Evolutionary conservation across 2,888 invertebrate genomes (phyloP), one percentile per base, ranked within the genome.

Genomic region (Rotaria sp.): DNA sequence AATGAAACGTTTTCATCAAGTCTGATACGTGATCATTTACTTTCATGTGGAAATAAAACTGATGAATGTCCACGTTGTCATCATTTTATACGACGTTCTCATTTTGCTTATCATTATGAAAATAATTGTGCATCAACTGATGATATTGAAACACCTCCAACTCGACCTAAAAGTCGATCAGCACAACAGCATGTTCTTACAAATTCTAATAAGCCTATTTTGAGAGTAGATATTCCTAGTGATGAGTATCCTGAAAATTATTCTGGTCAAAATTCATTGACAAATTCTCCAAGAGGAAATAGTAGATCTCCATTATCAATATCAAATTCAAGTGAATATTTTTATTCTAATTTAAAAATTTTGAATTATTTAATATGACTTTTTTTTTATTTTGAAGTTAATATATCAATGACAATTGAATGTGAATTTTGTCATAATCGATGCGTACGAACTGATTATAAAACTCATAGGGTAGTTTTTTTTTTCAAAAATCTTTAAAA

Each of bases 21-120:
- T 11, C 13, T 30, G 1, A 35, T 67, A 7, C 67, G 67, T 35
- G 30, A 67, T 35, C 67, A 67, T 30, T 35, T 67, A 30, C 30
- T 67, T 21, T 67, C 18, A 35, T 67, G 67, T 35, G 67, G 67
- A 67, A 67, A 67, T 67, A 67, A 67, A 38, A 67, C 67, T 38
- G 67, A 67, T 35, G 35, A 67, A 45, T 80, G 80, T 80, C 41
- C 41, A 45, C 10, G 15, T 10, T 80, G 80, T 80, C 41, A 35
- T n/a, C 24, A 21, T 26, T 7, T n/a, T 26, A 80, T 80, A 45
- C 45, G 41, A 45, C 80, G 80, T 45, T 41, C 80, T 21, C 41
- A 45, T 45, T 80, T 80, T n/a, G 45, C 80, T 11, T 80, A 80
- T 80, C 80, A 80, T 45, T 80, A 45, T 45, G 45, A 80, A 45